A percentile compares a stretch with the other conserved stretches of the same genome.
Evolutionary conservation across 2,113 vertebrate genomes (phyloP).

Genomic region (Sinocyclocheilus rhinocerous): DNA sequence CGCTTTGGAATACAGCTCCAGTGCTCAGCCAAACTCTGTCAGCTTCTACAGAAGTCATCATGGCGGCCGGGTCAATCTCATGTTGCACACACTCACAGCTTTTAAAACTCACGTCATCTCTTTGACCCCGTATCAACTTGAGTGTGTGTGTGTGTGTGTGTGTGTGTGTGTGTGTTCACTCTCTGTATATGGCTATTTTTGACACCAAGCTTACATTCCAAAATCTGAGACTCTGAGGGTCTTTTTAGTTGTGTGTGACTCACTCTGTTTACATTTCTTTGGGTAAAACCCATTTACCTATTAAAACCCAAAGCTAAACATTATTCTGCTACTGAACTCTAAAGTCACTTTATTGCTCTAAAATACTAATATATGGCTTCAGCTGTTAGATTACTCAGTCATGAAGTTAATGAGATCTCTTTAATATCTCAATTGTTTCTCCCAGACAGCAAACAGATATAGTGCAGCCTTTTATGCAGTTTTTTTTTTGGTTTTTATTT

Average conservation of each 20-base stretch:
- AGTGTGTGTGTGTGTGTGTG: conserved; percentile 2
- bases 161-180: conserved; percentile 43
- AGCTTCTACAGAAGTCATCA: conserved; percentile 25
- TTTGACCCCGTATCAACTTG: conserved; percentile 56
- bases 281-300: not conserved
- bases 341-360: not conserved
- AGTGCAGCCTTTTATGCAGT: not conserved
- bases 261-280: conserved; percentile 36
- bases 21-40: not conserved
- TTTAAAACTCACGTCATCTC: conserved; percentile 46
- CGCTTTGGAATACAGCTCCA: not conserved
- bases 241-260: conserved; percentile 40
- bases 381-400: conserved; percentile 13
- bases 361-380: not conserved
- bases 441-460: not conserved
- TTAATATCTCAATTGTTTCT: not conserved
- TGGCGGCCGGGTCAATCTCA: not conserved
- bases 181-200: conserved; percentile 46
- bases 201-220: conserved; percentile 25
- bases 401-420: not conserved
- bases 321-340: not conserved
- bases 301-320: conserved; percentile 24
- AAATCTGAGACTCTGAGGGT: not conserved
- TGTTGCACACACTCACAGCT: conserved; percentile 39
- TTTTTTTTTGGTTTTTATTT: not conserved